Evolutionary conservation across 2,797 vertebrate species (phyloP).

Genomic region (Muscicapa comitata): DNA sequence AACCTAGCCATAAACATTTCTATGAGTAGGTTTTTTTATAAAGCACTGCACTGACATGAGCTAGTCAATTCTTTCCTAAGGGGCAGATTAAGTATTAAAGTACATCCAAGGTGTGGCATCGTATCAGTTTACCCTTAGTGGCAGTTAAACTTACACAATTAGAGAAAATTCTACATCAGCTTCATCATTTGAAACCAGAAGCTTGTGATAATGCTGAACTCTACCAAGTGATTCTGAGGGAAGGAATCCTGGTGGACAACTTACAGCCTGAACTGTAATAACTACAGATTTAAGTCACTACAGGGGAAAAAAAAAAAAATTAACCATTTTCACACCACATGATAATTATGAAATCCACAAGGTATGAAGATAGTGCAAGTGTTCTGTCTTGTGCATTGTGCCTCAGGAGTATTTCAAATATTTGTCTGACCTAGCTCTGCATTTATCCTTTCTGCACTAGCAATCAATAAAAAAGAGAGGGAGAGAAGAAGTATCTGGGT

Average conservation of each 20-base stretch:
- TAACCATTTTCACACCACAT: not conserved
- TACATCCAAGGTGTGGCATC: conserved; percentile 19
- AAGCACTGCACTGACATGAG: not conserved
- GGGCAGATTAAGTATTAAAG: conserved; percentile 31
- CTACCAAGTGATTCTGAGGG: not conserved
- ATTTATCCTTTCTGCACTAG: not conserved
- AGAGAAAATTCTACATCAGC: not conserved
- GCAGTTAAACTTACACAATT: conserved; percentile 9
- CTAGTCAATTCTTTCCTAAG: not conserved
- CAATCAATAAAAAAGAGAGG: not conserved
- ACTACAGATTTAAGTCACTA: not conserved
- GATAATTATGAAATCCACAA: not conserved
- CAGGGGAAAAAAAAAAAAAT: not conserved
- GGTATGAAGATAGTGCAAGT: not conserved
- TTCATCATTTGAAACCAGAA: not conserved
- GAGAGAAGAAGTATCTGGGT: not conserved
- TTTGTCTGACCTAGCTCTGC: not conserved
- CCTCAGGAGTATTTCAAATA: not conserved
- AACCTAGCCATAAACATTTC: conserved; percentile 10
- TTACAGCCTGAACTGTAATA: not conserved
- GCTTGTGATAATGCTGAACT: not conserved
- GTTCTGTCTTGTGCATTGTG: not conserved
- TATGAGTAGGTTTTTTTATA: not conserved
- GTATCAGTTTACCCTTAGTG: not conserved
- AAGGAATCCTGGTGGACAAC: not conserved